Conservation (phyloP, 2,113 vertebrate genomes). For the Cyphomyrus discorhynchus region DNA sequence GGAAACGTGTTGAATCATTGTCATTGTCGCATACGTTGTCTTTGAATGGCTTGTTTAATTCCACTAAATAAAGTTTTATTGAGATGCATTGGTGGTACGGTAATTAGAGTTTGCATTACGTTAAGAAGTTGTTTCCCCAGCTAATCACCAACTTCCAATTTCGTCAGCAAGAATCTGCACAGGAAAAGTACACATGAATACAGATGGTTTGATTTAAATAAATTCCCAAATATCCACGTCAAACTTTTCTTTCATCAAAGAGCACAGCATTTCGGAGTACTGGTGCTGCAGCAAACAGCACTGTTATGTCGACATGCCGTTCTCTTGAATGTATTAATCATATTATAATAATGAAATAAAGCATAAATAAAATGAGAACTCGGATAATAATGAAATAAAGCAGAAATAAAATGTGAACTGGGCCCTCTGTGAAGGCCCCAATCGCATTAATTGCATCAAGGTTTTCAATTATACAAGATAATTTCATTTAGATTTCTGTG, state of each 20-base stretch:
- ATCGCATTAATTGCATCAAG: not conserved
- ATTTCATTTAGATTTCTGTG: constrained; percentile 32
- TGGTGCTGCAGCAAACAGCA: not conserved
- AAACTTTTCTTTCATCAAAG: not conserved
- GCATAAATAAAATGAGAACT: not conserved
- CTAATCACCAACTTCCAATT: not conserved
- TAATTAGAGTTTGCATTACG: not conserved
- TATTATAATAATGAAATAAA: not conserved
- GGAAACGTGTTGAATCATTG: not conserved
- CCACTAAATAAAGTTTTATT: not conserved
- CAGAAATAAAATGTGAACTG: not conserved
- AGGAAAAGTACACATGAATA: not conserved
- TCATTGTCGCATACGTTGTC: not conserved
- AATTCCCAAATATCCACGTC: not conserved
- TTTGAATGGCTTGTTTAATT: not conserved
- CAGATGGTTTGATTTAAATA: not conserved
- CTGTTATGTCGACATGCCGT: not conserved
- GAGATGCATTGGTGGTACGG: not conserved
- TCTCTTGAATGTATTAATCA: not conserved
- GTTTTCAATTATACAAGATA: not conserved
- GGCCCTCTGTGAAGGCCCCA: not conserved
- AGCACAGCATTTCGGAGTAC: not conserved
- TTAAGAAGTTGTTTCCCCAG: not conserved
- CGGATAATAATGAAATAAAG: not conserved
- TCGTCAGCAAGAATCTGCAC: not conserved